Base-by-base conservation (phyloP, 2,113 vertebrate genomes). In the Phoenicopterus ruber region DNA sequence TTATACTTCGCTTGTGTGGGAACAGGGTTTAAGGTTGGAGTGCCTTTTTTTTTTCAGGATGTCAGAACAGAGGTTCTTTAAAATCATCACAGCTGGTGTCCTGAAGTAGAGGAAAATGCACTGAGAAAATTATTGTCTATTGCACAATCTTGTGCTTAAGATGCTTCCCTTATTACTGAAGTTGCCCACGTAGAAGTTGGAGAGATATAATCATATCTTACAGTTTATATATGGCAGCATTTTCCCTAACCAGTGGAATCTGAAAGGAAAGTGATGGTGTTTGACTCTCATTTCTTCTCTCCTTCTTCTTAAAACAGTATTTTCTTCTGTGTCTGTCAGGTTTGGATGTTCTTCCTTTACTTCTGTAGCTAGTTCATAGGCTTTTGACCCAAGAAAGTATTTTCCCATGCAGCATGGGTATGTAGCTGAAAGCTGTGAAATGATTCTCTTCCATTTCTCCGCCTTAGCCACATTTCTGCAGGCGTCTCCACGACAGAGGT, bases 401-500 rank as follows among this genome's bases (percentile, higher is more conserved):
- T 91, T 91, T 87, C 61, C 40, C 9, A 2, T 67, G 54, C 31
- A 36, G 55, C 24, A 11, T 0, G 0, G 17, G 32, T 36, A 0
- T 26, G 29, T 29, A 49, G 82, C 79, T 80, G 83, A 67, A 59
- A 42, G 7, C 65, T 71, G 16, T 54, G 70, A 82, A 65, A 52
- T 20, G 6, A 18, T 47, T 82, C 44, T 67, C 25, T 49, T 82
- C 52, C 18, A 7, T 65, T 81, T 90, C 55, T n/a, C 5, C 2
- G 0, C 28, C 40, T 17, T 42, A 13, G 36, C 42, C 1, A 1
- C 11, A 2, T 66, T 90, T 58, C 73, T 85, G 34, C 28, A 46
- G 84, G 55, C 0, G 0, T 34, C 38, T 87, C 36, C n/a, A 13
- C 1, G 4, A 11, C 3, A 0, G 44, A 81, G 54, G 31, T 32